These are phyloP conservation scores for Crocidura indochinensis DNA, from an alignment of 2,797 vertebrate species.

Conservation along the genomic window DNA sequence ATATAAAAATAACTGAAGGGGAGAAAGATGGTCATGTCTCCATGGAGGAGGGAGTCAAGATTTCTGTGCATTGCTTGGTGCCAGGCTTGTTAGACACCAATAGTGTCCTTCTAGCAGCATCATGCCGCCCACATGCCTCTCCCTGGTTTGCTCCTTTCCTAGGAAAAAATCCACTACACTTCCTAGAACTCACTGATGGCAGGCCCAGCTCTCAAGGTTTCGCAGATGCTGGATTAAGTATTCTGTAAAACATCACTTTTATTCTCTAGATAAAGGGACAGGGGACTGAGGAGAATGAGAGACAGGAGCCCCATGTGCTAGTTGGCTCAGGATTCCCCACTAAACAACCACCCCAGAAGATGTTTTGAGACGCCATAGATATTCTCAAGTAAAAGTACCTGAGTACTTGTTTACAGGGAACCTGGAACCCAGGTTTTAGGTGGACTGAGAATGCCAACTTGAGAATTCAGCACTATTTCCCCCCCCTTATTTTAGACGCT, in stretches of 20 bases:
- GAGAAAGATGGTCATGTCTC: fast-evolving
- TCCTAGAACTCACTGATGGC: too few species aligned
- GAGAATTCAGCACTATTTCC: not conserved
- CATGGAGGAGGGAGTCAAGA: fast-evolving
- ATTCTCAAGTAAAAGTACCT: not conserved
- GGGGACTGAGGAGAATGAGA: not conserved
- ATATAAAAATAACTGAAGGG: not conserved
- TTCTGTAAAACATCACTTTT: not conserved
- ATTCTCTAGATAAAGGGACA: not conserved
- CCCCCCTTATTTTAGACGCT: not conserved
- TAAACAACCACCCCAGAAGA: not conserved
- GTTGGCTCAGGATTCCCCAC: fast-evolving
- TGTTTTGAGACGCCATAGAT: not conserved
- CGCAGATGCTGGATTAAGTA: not conserved
- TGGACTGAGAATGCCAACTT: not conserved
- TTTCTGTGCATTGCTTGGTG: not conserved
- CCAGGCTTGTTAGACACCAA: not conserved
- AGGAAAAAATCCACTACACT: not conserved
- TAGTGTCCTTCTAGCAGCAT: not conserved
- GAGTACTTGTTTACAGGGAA: not conserved
- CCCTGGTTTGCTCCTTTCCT: not conserved
- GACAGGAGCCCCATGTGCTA: not conserved
- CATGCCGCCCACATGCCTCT: not conserved
- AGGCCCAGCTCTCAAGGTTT: not conserved
- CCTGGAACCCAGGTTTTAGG: not conserved